These are phyloP conservation scores for Sinhomidia bicolor DNA, from an alignment of 2,888 invertebrate genomes.

Conservation along the genomic window DNA sequence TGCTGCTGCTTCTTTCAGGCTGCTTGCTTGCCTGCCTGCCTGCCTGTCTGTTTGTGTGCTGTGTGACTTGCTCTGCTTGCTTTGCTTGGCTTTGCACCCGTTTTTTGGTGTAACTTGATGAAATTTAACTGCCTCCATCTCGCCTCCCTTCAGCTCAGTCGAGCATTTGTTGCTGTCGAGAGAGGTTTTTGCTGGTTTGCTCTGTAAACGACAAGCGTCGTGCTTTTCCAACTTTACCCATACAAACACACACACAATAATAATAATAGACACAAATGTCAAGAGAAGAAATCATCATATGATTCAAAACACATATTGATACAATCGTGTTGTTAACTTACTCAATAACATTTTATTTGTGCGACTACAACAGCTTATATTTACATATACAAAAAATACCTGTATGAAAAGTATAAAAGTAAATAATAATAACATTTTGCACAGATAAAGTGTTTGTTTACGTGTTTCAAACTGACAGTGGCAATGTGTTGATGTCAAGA, in stretches of 20 bases:
- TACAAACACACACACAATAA: conserved; percentile 11
- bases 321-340: conserved; percentile 23
- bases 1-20: conserved; percentile 9
- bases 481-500: conserved; percentile 48
- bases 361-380: background rate
- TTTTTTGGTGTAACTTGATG: conserved; percentile 72
- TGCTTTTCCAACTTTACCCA: conserved; percentile 65
- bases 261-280: conserved; percentile 25
- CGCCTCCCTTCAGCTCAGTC: conserved; percentile 71
- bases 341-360: conserved; percentile 3
- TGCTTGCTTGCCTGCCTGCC: background rate
- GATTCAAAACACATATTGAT: conserved; percentile 39
- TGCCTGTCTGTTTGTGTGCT: conserved; percentile 6
- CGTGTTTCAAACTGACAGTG: conserved; percentile 8
- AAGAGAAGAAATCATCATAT: conserved; percentile 40
- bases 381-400: background rate
- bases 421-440: conserved; percentile 3
- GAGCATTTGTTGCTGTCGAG: conserved; percentile 72
- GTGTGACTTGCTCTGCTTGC: conserved; percentile 57
- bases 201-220: conserved; percentile 66
- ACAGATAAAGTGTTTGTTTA: conserved; percentile 21
- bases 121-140: conserved; percentile 72
- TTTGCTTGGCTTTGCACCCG: conserved; percentile 57
- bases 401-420: background rate
- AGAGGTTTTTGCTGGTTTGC: conserved; percentile 74